phyloP scores from a whole-genome alignment of 2,797 vertebrate genomes.

The Sardinella longiceps region DNA sequence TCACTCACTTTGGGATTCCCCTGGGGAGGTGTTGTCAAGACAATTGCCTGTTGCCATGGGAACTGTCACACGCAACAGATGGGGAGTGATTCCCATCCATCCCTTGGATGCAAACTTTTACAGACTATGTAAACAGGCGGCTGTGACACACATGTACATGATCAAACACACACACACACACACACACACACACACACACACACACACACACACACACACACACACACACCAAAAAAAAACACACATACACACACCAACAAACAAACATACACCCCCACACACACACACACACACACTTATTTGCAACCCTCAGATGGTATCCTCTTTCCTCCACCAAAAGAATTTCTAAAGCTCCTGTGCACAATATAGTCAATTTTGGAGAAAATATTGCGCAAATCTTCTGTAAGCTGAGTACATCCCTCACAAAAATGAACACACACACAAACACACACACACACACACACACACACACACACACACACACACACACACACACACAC shows the following conservation, averaged over 20 bases:
- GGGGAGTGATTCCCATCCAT: constrained; percentile 57
- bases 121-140: neutral
- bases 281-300: neutral
- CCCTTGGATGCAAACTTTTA: neutral
- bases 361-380: neutral
- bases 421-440: constrained; percentile 7
- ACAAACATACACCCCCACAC: too few relatives aligned
- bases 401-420: neutral
- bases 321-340: neutral
- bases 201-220: constrained; percentile 7
- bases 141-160: neutral
- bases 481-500: neutral
- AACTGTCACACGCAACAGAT: constrained; percentile 62
- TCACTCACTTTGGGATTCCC: constrained; percentile 59
- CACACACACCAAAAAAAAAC: neutral
- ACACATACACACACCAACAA: neutral
- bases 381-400: neutral
- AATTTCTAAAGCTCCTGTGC: neutral
- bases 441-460: neutral
- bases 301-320: neutral
- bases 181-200: neutral
- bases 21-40: constrained; percentile 63
- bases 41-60: constrained; percentile 70
- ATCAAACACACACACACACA: neutral
- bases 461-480: constrained; percentile 19